Evolutionary conservation across 2,113 vertebrate species (phyloP), one percentile per base, ranked within the genome.

Genomic region (Montifringilla adamsi): DNA sequence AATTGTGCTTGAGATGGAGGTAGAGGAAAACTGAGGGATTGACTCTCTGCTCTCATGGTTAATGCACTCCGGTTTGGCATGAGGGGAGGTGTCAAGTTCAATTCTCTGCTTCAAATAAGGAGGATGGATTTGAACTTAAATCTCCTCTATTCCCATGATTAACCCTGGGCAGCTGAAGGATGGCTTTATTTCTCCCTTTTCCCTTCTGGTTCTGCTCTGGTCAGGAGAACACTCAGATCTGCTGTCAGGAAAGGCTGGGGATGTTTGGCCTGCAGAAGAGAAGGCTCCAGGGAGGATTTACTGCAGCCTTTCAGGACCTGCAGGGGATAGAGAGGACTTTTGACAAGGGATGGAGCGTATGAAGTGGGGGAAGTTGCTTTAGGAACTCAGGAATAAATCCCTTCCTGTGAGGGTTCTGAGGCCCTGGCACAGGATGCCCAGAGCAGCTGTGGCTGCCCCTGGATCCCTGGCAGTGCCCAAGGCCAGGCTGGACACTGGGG

Each of bases 61-160:
- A 93, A 86, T 86, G 76, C 86, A 56, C 88, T 92, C 72, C 0
- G 18, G 84, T 93, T 59, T 75, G 86, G 95, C 76, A 89, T 67
- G 59, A 95, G 82, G 70, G 80, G 64, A 86, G 68, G 91, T 95
- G 93, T 95, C 89, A 93, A 19, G 55, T 92, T 94, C 89, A 92
- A 96, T 97, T 97, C 95, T 81, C 68, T 89, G 86, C 89, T 92
- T 95, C 93, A 96, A 14, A 84, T 81, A 81, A 88, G 43, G 82
- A 90, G 79, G 92, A 94, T 74, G 56, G 88, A 86, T 84, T 86
- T 92, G 90, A 93, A 90, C 86, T 86, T 52, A 59, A 90, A 90
- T 95, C 90, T 60, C 67, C 41, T 73, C 35, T 62, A 70, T 86
- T 82, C 49, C 60, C 39, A 23, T 63, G 79, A 74, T 86, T 93